Evolutionary conservation across 2,888 invertebrate species (phyloP).

Genomic region (Trimorus sp.): DNA sequence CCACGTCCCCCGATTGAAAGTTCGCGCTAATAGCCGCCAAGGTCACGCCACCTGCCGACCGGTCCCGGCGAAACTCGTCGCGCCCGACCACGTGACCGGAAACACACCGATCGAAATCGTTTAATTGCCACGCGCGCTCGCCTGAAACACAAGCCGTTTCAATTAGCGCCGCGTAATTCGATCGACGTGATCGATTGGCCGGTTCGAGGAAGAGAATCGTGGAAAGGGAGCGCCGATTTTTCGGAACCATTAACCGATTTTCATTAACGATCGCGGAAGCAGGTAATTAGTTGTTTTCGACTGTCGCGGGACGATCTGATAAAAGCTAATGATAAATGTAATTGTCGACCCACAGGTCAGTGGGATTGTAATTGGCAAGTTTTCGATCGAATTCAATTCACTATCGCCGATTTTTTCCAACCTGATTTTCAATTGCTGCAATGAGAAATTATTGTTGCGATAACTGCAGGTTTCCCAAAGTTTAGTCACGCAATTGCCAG

Average conservation of each 20-base stretch:
- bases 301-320: background rate
- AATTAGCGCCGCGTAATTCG: constrained; percentile 26
- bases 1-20: constrained; percentile 48
- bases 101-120: constrained; percentile 23
- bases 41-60: constrained; percentile 55
- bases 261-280: background rate
- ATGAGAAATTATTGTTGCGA: too few relatives aligned
- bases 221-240: background rate
- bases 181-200: constrained; percentile 9
- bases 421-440: too few relatives aligned
- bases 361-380: too few relatives aligned
- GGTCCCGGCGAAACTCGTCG: constrained; percentile 40
- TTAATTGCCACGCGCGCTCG: constrained; percentile 16
- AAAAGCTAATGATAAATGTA: too few relatives aligned
- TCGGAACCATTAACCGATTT: constrained; percentile 5
- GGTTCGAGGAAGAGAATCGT: constrained; percentile 7
- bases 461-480: too few relatives aligned
- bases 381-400: too few relatives aligned
- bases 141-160: constrained; percentile 31
- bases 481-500: too few relatives aligned
- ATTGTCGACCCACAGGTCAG: too few relatives aligned
- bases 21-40: constrained; percentile 47
- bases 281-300: constrained; percentile 4
- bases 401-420: too few relatives aligned
- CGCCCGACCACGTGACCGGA: constrained; percentile 44